These are phyloP conservation scores for Ochropleura leucogaster DNA, from an alignment of 2,888 invertebrate species.

Conservation along the genomic window DNA sequence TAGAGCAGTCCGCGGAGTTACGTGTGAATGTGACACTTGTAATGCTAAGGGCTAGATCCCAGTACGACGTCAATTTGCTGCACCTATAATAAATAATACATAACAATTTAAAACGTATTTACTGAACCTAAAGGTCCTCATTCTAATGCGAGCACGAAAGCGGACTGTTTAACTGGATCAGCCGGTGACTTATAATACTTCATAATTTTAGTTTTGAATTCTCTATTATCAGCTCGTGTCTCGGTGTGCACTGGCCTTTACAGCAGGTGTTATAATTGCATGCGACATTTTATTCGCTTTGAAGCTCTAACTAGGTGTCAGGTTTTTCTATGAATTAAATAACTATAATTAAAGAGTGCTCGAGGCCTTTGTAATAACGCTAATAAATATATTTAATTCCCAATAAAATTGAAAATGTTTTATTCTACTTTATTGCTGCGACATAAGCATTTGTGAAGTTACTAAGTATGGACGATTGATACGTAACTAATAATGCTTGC, in stretches of 20 bases:
- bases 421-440: constrained; percentile 6
- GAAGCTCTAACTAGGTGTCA: constrained; percentile 36
- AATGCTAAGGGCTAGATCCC: neutral
- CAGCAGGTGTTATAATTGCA: constrained; percentile 11
- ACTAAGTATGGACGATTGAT: neutral
- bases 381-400: constrained; percentile 34
- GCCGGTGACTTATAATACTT: neutral
- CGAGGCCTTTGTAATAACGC: neutral
- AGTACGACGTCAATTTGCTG: neutral
- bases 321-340: constrained; percentile 16
- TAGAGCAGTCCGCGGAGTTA: too few relatives aligned
- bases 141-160: neutral
- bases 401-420: constrained; percentile 3
- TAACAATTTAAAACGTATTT: neutral
- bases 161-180: neutral
- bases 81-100: neutral
- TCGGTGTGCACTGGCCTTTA: constrained; percentile 6
- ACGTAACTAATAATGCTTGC: constrained; percentile 25
- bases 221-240: neutral
- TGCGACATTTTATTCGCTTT: constrained; percentile 35
- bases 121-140: neutral
- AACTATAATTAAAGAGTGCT: constrained; percentile 15
- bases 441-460: neutral
- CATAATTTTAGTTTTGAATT: neutral
- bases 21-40: constrained; percentile 9